Conservation (phyloP, 1,140 invertebrate genomes). For the Panulirus ornatus region DNA sequence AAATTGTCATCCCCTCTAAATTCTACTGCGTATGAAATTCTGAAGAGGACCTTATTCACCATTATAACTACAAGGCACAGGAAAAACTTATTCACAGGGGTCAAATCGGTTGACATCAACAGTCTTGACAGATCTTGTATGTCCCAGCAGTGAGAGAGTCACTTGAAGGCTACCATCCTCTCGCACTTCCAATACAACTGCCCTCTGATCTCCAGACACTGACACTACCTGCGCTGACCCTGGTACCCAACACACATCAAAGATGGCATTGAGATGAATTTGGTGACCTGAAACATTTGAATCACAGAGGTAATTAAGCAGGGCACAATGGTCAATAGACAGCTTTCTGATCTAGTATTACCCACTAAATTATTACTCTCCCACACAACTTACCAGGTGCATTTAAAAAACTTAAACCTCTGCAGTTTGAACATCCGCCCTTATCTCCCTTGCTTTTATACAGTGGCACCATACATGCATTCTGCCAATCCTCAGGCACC, state of each 20-base stretch:
- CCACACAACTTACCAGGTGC: too few species aligned
- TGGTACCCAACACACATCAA: constrained; percentile 91
- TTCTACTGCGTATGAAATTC: too few species aligned
- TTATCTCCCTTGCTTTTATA: too few species aligned
- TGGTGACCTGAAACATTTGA: constrained; percentile 33
- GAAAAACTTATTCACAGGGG: constrained; percentile 50
- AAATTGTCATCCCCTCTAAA: too few species aligned
- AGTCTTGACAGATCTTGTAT: constrained; percentile 89
- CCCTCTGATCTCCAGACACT: constrained; percentile 89
- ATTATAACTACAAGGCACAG: constrained; percentile 72
- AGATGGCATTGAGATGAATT: constrained; percentile 90
- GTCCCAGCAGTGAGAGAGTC: constrained; percentile 84
- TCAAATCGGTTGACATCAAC: constrained; percentile 83
- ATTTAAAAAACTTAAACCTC: too few species aligned
- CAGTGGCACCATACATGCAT: too few species aligned
- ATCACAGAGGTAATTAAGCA: not conserved
- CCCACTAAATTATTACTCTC: too few species aligned
- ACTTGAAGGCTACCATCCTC: constrained; percentile 76
- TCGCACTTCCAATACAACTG: constrained; percentile 86
- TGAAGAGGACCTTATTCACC: too few species aligned
- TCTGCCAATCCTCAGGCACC: too few species aligned
- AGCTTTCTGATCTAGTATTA: too few species aligned
- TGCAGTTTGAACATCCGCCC: too few species aligned
- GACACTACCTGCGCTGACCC: constrained; percentile 87
- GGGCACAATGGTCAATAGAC: too few species aligned